phyloP scores from a whole-genome alignment of 2,797 vertebrate genomes.

The Coreius guichenoti region DNA sequence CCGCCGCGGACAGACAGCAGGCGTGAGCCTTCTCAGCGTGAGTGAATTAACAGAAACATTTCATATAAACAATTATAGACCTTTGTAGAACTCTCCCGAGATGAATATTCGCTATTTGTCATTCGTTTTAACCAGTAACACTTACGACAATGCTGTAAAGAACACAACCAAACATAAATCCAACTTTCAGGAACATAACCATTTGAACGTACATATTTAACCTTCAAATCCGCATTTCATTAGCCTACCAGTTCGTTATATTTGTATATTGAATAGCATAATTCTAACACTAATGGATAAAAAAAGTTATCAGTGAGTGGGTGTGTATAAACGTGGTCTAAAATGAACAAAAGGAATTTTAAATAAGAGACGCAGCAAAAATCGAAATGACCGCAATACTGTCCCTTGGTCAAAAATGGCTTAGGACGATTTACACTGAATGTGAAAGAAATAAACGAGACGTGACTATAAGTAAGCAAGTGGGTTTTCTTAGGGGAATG shows the following conservation, averaged over 20 bases:
- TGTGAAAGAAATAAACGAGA: conserved; percentile 3
- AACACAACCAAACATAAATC: not conserved
- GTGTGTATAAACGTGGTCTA: conserved; percentile 19
- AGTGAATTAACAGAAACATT: conserved; percentile 66
- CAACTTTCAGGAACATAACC: not conserved
- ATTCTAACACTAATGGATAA: not conserved
- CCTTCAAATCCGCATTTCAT: not conserved
- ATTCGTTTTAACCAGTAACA: conserved; percentile 39
- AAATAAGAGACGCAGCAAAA: conserved; percentile 1
- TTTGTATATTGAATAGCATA: not conserved
- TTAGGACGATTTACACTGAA: conserved; percentile 10
- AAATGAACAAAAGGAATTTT: conserved; percentile 44
- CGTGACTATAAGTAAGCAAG: conserved; percentile 50
- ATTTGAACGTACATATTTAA: not conserved
- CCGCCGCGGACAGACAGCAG: conserved; percentile 78
- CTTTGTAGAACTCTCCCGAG: conserved; percentile 40
- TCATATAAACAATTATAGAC: conserved; percentile 60
- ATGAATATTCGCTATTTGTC: conserved; percentile 54
- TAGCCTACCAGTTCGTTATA: not conserved
- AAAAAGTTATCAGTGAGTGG: not conserved
- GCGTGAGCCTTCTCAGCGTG: conserved; percentile 77
- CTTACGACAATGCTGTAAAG: not conserved
- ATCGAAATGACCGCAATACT: conserved; percentile 16
- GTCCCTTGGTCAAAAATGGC: not conserved
- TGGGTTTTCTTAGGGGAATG: conserved; percentile 43